These are phyloP conservation scores for Zoanthus solanderi DNA, from an alignment of 92 coral and sea anemone species.

Conservation along the genomic window DNA sequence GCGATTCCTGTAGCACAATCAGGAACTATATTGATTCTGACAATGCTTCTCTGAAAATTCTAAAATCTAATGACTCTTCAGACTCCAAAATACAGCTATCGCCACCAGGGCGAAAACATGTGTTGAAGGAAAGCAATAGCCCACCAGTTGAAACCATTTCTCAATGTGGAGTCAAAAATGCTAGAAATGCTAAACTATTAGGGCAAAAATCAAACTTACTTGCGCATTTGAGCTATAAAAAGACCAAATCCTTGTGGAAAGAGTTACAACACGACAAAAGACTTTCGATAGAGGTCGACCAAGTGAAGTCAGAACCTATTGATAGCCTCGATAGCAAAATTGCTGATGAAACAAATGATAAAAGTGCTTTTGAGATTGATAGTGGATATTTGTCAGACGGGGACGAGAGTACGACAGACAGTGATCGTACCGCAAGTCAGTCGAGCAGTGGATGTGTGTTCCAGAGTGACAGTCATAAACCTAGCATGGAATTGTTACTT, in stretches of 20 bases:
- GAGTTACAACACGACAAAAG: background rate
- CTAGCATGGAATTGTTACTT: background rate
- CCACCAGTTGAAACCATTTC: background rate
- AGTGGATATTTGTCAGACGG: constrained; percentile 87
- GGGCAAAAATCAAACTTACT: background rate
- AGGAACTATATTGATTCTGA: constrained; percentile 4
- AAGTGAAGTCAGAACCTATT: background rate
- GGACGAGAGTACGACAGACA: constrained; percentile 71
- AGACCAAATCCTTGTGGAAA: background rate
- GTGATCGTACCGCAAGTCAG: constrained; percentile 27
- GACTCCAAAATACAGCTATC: background rate
- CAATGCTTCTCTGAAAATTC: background rate
- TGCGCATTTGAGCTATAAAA: constrained; percentile 9
- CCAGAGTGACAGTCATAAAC: background rate
- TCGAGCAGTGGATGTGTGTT: constrained; percentile 29
- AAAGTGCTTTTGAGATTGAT: constrained; percentile 59
- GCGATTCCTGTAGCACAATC: background rate
- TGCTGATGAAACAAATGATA: background rate
- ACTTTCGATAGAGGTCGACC: background rate
- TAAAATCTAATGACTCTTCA: background rate
- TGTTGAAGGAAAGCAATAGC: constrained; percentile 20
- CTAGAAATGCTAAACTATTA: background rate
- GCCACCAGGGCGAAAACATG: background rate
- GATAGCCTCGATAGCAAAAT: background rate
- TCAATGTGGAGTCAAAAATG: background rate